These are phyloP conservation scores for Brachionus manjavacas DNA, from an alignment of 1,140 invertebrate species.

Conservation along the genomic window DNA sequence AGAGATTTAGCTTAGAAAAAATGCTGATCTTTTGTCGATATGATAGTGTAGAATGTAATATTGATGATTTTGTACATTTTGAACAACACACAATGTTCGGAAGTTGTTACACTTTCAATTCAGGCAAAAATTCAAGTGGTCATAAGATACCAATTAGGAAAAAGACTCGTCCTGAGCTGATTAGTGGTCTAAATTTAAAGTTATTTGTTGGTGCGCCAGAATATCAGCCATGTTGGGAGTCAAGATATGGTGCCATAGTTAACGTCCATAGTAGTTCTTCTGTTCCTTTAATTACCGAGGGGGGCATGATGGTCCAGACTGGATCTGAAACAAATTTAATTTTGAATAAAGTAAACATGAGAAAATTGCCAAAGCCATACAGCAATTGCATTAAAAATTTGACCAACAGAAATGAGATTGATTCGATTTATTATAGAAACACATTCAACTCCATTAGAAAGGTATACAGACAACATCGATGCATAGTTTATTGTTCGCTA, in stretches of 20 bases:
- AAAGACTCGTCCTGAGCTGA: not conserved
- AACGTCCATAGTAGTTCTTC: not conserved
- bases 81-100: not conserved
- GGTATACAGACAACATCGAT: not conserved
- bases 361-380: not conserved
- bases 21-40: not conserved
- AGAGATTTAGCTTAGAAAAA: not conserved
- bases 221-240: constrained; percentile 22
- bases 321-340: not conserved
- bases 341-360: not conserved
- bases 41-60: not conserved
- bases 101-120: constrained; percentile 24
- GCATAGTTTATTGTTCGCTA: not conserved
- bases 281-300: not conserved
- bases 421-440: not conserved
- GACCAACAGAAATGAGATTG: not conserved
- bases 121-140: not conserved
- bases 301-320: not conserved
- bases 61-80: not conserved
- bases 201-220: not conserved
- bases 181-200: not conserved
- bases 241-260: not conserved
- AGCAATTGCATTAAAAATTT: not conserved
- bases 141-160: not conserved
- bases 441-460: not conserved